Base-by-base conservation (phyloP, 1,140 invertebrate genomes). In the Lysiphlebus fabarum region DNA sequence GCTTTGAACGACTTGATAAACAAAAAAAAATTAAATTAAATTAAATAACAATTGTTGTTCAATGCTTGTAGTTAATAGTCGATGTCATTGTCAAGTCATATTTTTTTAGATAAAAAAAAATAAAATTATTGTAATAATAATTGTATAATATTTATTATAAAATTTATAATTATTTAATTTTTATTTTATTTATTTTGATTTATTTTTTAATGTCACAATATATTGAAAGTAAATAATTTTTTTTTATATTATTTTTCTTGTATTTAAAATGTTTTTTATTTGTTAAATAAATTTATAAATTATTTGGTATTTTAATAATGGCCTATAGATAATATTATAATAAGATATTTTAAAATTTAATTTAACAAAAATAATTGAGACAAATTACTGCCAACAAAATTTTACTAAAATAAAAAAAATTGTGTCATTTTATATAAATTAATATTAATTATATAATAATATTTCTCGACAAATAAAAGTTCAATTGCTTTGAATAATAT, bases 51-150 rank as follows among this genome's bases (percentile, higher is more conserved):
- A 60, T 50, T 47, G 67, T 73, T 72, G 70, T 70, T 73, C 70
- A 68, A 71, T 60, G 53, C 54, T 26, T 55, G 56, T 73, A 73
- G 70, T 68, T 67, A 58, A 66, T 73, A 65, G 65, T 74, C 65
- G 68, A 70, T 71, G 67, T 73, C 67, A 69, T 56, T 68, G 66
- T 67, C 56, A 69, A 53, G 17, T 38, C 50, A 59, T 63, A 63
- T 63, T 63, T 63, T 63, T 63, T 57, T 63, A 63, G 62, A 45
- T 63, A 63, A 56, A 59, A 47, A 34, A 36, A 62, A 49, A 54
- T 48, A 41, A 62, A 44, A 47, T 37, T 7, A 40, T 40, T 14
- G 17, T 17, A 41, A 54, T 26, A 43, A 54, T 26, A 37, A 56
- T 56, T 42, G 41, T 56, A 56, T n/a, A 45, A 45, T 54, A 42